These are phyloP conservation scores for Digitonthophagus gazella DNA, from an alignment of 2,888 invertebrate species.

Conservation along the genomic window DNA sequence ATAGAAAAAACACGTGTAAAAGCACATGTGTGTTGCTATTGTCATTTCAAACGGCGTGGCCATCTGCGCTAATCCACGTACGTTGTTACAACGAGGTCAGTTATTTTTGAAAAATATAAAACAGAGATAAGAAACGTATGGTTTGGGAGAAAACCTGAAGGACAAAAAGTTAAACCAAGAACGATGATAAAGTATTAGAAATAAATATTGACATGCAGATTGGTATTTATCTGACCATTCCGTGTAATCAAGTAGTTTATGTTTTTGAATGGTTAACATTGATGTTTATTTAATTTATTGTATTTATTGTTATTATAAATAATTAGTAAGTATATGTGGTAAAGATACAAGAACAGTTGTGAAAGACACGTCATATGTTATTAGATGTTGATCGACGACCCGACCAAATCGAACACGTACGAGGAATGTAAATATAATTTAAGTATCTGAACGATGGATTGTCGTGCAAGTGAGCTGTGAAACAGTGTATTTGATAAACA, in stretches of 20 bases:
- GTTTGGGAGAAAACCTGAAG: not conserved
- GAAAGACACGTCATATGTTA: not conserved
- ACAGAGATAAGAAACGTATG: not conserved
- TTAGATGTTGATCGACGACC: not conserved
- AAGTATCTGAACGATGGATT: not conserved
- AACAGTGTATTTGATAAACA: not conserved
- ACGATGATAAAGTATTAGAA: no score
- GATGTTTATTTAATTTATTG: no score
- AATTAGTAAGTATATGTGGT: no score
- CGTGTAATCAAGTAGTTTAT: no score
- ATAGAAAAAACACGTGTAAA: not conserved
- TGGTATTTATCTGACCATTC: no score
- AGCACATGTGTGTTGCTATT: not conserved
- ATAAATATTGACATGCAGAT: no score
- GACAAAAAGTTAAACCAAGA: no score
- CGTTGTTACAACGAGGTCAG: not conserved
- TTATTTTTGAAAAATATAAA: not conserved
- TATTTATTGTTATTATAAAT: no score
- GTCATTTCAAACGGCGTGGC: not conserved
- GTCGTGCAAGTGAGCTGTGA: not conserved
- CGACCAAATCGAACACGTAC: not conserved
- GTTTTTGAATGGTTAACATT: no score
- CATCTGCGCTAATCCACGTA: not conserved
- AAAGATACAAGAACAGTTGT: no score
- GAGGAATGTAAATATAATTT: not conserved